A percentile compares a stretch with the other conserved stretches of the same genome.
These are phyloP conservation scores for Drosophila nigrodunni DNA, from an alignment of 1,140 invertebrate genomes.

Conservation along the genomic window DNA sequence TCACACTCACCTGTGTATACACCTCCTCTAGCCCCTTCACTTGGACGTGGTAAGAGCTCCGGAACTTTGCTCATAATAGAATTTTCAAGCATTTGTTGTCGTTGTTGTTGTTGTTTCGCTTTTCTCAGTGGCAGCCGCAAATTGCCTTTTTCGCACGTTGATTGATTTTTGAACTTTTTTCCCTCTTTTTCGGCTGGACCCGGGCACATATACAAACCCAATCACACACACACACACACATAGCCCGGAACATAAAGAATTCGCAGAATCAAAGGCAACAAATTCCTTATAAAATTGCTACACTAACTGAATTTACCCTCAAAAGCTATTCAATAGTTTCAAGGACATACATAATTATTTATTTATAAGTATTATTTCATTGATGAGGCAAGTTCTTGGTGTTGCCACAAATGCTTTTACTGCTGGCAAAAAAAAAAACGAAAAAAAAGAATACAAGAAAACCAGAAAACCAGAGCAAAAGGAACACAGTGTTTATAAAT, in stretches of 20 bases:
- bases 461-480: too few relatives aligned
- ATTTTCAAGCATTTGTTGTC: conserved; percentile 65
- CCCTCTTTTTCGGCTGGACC: conserved; percentile 41
- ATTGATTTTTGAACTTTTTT: conserved; percentile 78
- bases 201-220: conserved; percentile 1
- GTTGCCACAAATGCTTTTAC: conserved; percentile 39
- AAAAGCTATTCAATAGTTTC: conserved; percentile 54
- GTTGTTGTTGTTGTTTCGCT: conserved; percentile 17
- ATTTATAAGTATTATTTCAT: conserved; percentile 71
- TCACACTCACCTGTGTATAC: conserved; percentile 6
- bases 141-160: conserved; percentile 81
- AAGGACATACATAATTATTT: conserved; percentile 72
- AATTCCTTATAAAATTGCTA: conserved; percentile 56
- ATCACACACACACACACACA: neutral
- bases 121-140: conserved; percentile 56
- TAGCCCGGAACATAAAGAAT: neutral
- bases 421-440: conserved; percentile 27
- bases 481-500: conserved; percentile 1
- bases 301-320: conserved; percentile 25
- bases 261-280: conserved; percentile 26
- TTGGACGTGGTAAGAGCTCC: conserved; percentile 41
- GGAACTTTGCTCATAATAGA: conserved; percentile 78
- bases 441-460: conserved; percentile 7
- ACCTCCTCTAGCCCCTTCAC: neutral
- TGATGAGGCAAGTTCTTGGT: conserved; percentile 41